Percentiles rank a stretch among this genome's conserved stretches.
These are phyloP conservation scores for Polyodon spathula DNA, from an alignment of 2,113 vertebrate species.

Conservation along the genomic window DNA sequence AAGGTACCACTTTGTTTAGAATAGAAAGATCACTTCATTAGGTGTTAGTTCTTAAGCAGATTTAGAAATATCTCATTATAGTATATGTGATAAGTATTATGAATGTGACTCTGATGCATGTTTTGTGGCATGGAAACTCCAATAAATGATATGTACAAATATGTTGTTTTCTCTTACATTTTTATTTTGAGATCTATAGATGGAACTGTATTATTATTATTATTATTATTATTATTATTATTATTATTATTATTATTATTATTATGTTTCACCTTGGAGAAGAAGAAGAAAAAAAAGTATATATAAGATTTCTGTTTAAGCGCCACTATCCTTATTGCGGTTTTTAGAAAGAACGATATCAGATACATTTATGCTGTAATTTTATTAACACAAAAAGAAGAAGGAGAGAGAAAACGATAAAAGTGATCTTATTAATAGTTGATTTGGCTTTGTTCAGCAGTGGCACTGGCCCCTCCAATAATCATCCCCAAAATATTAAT, in stretches of 20 bases:
- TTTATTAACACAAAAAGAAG: too few relatives aligned
- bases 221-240: too few relatives aligned
- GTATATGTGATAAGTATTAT: slow-evolving; percentile 37
- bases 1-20: not conserved
- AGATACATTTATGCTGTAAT: too few relatives aligned
- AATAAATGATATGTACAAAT: slow-evolving; percentile 74
- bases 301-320: not conserved
- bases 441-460: too few relatives aligned
- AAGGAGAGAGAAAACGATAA: too few relatives aligned
- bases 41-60: slow-evolving; percentile 25
- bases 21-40: slow-evolving; percentile 30
- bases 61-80: slow-evolving; percentile 35
- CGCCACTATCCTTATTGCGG: too few relatives aligned
- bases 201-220: not conserved
- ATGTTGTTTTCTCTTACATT: slow-evolving; percentile 16
- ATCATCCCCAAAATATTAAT: too few relatives aligned
- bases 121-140: slow-evolving; percentile 92
- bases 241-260: not conserved
- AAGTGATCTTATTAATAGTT: too few relatives aligned
- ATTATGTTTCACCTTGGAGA: not conserved
- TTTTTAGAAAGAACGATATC: too few relatives aligned
- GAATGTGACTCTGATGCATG: slow-evolving; percentile 72
- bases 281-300: too few relatives aligned
- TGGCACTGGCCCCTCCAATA: too few relatives aligned
- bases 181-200: not conserved